Conservation (phyloP, 1,140 invertebrate genomes). For the Whitmania pigra region DNA sequence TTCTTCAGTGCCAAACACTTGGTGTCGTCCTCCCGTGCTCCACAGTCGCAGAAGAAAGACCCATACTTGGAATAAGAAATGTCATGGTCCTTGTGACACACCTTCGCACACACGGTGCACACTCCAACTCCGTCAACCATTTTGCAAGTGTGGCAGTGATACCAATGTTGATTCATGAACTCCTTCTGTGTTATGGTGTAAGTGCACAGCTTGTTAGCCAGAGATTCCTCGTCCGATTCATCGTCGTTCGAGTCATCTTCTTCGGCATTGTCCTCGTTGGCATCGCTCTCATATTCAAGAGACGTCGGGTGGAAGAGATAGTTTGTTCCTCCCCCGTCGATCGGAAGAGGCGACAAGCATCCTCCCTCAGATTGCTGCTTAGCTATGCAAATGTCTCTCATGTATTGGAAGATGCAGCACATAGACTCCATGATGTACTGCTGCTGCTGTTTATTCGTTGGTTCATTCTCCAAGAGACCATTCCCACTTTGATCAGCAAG, state of each 20-base stretch:
- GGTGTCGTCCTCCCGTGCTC: conserved; percentile 73
- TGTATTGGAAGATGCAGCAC: background rate
- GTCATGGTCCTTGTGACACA: conserved; percentile 91
- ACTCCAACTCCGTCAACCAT: conserved; percentile 96
- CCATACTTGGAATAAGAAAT: conserved; percentile 95
- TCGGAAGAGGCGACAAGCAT: background rate
- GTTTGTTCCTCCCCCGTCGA: too few relatives aligned
- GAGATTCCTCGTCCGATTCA: conserved; percentile 86
- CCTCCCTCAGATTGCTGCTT: background rate
- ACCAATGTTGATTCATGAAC: conserved; percentile 92
- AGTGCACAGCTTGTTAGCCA: conserved; percentile 81
- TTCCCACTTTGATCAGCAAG: too few relatives aligned
- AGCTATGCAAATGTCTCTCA: background rate
- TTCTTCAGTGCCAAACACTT: conserved; percentile 46
- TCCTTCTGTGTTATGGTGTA: conserved; percentile 92
- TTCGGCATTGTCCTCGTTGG: conserved; percentile 42
- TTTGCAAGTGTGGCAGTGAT: conserved; percentile 92
- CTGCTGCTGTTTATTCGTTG: background rate
- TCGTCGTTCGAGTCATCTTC: conserved; percentile 81
- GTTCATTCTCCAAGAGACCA: too few relatives aligned
- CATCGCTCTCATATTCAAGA: too few relatives aligned
- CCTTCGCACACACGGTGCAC: conserved; percentile 87
- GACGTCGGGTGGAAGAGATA: too few relatives aligned
- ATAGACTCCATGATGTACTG: conserved; percentile 5
- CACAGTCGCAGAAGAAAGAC: conserved; percentile 98